Evolutionary conservation across 92 coral and sea anemone genomes (phyloP).

Genomic region (Porites evermanni): DNA sequence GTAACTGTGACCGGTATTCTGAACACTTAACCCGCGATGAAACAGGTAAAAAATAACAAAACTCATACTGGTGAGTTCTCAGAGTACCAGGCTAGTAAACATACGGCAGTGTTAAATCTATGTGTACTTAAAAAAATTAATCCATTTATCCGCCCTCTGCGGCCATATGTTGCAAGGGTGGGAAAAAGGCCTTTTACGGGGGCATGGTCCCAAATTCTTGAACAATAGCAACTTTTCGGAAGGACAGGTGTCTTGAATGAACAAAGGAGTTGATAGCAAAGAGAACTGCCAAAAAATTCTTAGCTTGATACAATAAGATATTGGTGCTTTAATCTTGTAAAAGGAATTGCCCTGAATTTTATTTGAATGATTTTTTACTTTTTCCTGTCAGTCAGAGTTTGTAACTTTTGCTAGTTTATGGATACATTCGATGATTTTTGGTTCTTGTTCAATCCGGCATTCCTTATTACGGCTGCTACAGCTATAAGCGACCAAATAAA

Average conservation of each 20-base stretch:
- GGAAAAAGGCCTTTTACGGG: constrained; percentile 32
- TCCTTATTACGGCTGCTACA: neutral
- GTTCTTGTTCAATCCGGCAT: neutral
- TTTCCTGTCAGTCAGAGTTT: neutral
- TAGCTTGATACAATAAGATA: neutral
- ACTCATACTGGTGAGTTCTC: neutral
- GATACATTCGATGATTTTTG: neutral
- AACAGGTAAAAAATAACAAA: constrained; percentile 12
- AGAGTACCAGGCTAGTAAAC: neutral
- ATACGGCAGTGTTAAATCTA: neutral
- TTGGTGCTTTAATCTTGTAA: neutral
- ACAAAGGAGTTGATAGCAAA: constrained; percentile 33
- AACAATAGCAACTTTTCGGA: constrained; percentile 30
- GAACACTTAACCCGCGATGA: constrained; percentile 15
- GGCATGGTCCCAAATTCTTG: constrained; percentile 38
- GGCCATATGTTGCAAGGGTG: constrained; percentile 29
- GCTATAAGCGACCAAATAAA: constrained; percentile 2
- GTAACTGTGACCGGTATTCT: constrained; percentile 13
- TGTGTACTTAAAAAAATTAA: neutral
- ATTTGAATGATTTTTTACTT: constrained; percentile 20
- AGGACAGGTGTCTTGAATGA: constrained; percentile 36
- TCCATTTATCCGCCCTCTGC: neutral
- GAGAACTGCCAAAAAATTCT: neutral
- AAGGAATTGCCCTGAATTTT: neutral
- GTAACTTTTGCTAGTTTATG: neutral